Base-by-base conservation (phyloP, 2,797 vertebrate species). In the Xyrichtys novacula region DNA sequence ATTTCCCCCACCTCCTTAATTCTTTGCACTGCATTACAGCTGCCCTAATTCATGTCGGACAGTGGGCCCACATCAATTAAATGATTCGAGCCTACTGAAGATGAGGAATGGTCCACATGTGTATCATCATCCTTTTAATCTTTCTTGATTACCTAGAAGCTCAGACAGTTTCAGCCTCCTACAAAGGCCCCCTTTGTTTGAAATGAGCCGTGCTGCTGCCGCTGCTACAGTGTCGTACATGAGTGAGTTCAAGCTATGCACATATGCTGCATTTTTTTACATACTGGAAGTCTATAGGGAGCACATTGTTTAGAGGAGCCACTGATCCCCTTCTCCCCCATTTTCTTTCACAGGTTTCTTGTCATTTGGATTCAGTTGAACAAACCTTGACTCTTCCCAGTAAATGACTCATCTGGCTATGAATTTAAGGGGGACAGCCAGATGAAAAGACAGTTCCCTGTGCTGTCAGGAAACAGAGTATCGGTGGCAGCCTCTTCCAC, bases 31-130 rank as follows among this genome's bases (percentile, higher is more conserved):
- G 65, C 47, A 66, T 87, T 84, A 73, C 75, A 71, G 78, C 66
- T 61, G 70, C 34, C 61, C 50, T 72, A 61, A 88, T 78, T 87
- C 70, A 77, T 75, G 84, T 79, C 62, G 62, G 76, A 83, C 85
- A 83, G 40, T 48, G 72, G 76, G 75, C 76, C 83, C 82, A 80
- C 72, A 86, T 88, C 78, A 89, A 82, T 86, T 86, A 82, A 83
- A 86, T 61, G 63, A 79, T 84, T 78, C 78, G 39, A 78, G 74
- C 71, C 64, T 71, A 69, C 71, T 64, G 47, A 81, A 66, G 39
- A 78, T 83, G 71, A 83, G 49, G 36, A 83, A 88, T 57, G 74
- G 54, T 74, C 57, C 65, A 68, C 62, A 49, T 71, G 83, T 89
- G 83, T 65, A 83, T 78, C 72, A 55, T 88, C 69, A 43, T 65